These are phyloP conservation scores for Sminthurides aquaticus DNA, from an alignment of 2,888 invertebrate genomes.

Conservation along the genomic window DNA sequence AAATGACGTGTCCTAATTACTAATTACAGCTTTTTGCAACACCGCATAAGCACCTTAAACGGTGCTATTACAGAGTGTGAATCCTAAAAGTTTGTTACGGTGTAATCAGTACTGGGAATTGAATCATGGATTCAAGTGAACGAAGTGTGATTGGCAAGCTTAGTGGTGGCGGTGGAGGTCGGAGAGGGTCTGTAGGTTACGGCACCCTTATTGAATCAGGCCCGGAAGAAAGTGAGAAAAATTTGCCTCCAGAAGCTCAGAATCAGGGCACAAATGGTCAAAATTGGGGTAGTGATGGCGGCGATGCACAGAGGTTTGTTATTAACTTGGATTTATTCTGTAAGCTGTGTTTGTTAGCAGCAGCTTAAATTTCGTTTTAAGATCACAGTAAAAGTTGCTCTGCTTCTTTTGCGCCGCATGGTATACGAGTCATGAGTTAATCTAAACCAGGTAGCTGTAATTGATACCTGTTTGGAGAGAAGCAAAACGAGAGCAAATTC, in stretches of 20 bases:
- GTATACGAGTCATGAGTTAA: too few species aligned
- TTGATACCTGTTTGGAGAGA: neutral
- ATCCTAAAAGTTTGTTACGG: too few species aligned
- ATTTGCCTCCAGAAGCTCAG: neutral
- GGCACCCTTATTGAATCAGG: neutral
- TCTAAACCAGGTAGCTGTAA: neutral
- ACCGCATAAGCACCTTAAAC: too few species aligned
- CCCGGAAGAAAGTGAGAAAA: neutral
- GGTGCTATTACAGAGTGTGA: too few species aligned
- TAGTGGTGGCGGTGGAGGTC: too few species aligned
- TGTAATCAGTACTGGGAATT: too few species aligned
- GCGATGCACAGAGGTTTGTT: neutral
- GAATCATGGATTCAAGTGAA: neutral
- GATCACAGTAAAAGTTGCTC: too few species aligned
- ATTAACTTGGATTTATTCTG: neutral
- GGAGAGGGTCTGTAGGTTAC: neutral
- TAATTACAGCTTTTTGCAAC: too few species aligned
- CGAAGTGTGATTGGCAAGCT: too few species aligned
- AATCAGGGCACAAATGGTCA: neutral
- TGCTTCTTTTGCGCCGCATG: too few species aligned
- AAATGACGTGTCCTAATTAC: too few species aligned
- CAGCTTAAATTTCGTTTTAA: too few species aligned
- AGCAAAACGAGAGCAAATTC: neutral
- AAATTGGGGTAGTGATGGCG: neutral
- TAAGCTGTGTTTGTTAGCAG: neutral